Conservation (phyloP, 2,113 vertebrate genomes). For the Amphiprion percula region DNA sequence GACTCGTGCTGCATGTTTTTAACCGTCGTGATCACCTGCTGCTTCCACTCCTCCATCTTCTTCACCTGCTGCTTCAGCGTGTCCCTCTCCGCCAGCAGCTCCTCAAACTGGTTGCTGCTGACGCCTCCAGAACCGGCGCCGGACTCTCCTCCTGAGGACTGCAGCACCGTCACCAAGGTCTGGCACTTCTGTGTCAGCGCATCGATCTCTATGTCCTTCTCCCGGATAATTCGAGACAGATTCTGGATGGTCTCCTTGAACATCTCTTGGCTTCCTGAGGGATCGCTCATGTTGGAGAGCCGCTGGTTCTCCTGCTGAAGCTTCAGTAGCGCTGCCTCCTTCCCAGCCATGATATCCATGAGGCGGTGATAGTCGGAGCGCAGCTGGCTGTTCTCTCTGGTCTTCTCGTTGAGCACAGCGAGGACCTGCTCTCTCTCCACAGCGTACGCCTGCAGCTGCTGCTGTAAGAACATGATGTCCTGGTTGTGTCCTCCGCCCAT, state of each 20-base stretch:
- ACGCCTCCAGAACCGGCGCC: conserved; percentile 82
- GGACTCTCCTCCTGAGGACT: conserved; percentile 80
- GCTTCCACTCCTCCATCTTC: conserved; percentile 99
- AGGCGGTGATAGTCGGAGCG: conserved; percentile 93
- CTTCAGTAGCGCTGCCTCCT: conserved; percentile 92
- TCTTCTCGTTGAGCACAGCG: conserved; percentile 94
- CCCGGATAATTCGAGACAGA: conserved; percentile 95
- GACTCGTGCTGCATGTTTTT: conserved; percentile 99
- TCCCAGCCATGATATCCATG: conserved; percentile 93
- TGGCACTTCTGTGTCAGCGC: conserved; percentile 97
- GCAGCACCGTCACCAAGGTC: conserved; percentile 92
- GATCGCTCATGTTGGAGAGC: conserved; percentile 87
- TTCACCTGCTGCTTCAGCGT: conserved; percentile 96
- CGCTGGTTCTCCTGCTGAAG: conserved; percentile 94
- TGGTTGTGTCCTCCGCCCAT: conserved; percentile 85
- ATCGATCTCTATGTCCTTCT: conserved; percentile 99
- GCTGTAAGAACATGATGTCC: conserved; percentile 90
- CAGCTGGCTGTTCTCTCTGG: conserved; percentile 94
- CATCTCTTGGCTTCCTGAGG: conserved; percentile 93
- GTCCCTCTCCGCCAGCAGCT: conserved; percentile 94
- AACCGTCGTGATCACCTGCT: conserved; percentile 97
- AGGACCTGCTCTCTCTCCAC: conserved; percentile 93
- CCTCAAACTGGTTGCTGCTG: conserved; percentile 97
- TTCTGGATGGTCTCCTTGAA: conserved; percentile 98
- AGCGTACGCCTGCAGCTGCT: conserved; percentile 92